phyloP scores from a whole-genome alignment of 2,113 vertebrate genomes.

The Pteruthius melanotis region DNA sequence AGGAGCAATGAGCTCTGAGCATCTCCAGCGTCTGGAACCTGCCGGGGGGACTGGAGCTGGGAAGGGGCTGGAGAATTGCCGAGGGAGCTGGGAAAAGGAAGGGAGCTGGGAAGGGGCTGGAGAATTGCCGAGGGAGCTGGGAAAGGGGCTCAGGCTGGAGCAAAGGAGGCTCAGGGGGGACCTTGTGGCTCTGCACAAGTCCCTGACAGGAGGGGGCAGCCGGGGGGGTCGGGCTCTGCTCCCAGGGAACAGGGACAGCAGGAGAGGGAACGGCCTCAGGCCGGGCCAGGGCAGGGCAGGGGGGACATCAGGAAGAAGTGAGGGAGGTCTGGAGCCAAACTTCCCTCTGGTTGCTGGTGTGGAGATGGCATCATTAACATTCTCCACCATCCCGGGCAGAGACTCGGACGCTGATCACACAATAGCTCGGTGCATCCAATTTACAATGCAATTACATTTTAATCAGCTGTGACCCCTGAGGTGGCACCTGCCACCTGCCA shows the following conservation, averaged over 20 bases:
- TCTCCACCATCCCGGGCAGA: background rate
- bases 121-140: background rate
- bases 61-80: too few species aligned
- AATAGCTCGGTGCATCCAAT: background rate
- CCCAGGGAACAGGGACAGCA: background rate
- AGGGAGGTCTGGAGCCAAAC: background rate
- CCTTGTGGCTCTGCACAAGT: background rate
- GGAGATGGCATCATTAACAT: constrained; percentile 5
- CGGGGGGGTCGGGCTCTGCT: background rate
- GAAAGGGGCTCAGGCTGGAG: background rate
- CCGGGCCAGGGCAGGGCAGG: background rate
- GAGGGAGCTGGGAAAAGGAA: background rate
- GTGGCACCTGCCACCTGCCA: constrained; percentile 15
- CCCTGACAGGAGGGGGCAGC: background rate
- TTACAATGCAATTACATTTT: constrained; percentile 20
- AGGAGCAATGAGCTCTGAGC: background rate
- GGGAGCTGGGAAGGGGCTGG: background rate
- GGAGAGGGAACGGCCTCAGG: background rate
- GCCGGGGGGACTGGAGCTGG: background rate
- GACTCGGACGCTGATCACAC: background rate
- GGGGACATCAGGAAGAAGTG: fast-evolving
- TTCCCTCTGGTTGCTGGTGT: background rate
- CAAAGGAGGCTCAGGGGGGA: background rate
- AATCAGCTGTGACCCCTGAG: constrained; percentile 17
- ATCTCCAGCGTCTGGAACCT: fast-evolving